Percentiles rank a stretch among this genome's conserved stretches.
These are phyloP conservation scores for Tachycineta bicolor DNA, from an alignment of 2,113 vertebrate species.

Conservation along the genomic window DNA sequence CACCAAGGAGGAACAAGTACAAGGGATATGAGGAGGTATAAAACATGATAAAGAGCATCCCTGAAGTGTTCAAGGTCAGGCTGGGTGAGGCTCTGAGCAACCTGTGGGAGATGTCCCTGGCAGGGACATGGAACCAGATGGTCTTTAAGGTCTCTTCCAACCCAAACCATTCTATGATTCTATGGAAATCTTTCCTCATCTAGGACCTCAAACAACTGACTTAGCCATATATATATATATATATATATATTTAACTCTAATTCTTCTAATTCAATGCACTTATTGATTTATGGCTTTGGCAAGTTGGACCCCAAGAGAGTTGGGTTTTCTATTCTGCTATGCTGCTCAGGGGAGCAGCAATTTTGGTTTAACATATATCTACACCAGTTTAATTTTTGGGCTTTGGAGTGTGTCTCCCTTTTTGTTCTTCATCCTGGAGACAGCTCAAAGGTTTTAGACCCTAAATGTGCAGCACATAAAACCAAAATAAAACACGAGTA, in stretches of 20 bases:
- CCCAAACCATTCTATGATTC: background rate
- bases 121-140: background rate
- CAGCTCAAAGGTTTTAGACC: background rate
- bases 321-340: background rate
- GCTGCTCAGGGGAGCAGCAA: background rate
- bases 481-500: background rate
- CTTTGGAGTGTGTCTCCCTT: background rate
- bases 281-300: background rate
- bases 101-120: background rate
- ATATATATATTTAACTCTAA: background rate
- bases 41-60: background rate
- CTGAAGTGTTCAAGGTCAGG: background rate
- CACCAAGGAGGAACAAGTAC: background rate
- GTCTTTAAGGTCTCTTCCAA: background rate
- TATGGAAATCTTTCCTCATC: background rate
- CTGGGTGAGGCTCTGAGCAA: background rate
- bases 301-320: background rate
- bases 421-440: background rate
- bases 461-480: background rate
- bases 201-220: background rate
- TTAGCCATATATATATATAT: background rate
- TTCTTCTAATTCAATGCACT: background rate
- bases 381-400: background rate
- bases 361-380: background rate
- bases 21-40: background rate